A percentile compares a stretch with the other conserved stretches of the same genome.
Conservation (phyloP, 2,113 vertebrate species). For the Illadopsis cleaveri region DNA sequence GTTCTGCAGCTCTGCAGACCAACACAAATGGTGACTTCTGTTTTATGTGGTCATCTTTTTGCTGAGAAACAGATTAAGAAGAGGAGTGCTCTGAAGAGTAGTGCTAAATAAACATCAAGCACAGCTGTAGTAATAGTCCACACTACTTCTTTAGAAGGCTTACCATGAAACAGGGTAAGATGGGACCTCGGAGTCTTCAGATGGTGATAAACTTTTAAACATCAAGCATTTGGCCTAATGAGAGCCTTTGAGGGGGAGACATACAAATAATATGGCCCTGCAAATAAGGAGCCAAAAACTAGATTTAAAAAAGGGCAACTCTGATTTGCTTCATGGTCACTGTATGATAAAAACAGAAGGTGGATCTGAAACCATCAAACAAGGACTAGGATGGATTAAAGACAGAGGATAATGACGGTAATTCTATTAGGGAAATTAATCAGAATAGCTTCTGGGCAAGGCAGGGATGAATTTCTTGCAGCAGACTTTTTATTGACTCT, state of each 20-base stretch:
- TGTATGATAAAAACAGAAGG: conserved; percentile 1
- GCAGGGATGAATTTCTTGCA: conserved; percentile 21
- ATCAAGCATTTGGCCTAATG: background rate
- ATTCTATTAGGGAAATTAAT: conserved; percentile 36
- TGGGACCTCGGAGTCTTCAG: background rate
- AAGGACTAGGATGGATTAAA: background rate
- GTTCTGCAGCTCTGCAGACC: background rate
- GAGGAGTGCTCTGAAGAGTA: background rate
- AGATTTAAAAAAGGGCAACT: background rate
- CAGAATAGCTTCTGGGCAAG: conserved; percentile 39
- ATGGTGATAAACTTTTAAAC: background rate
- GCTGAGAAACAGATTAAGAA: background rate
- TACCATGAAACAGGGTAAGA: background rate
- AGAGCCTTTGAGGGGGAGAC: background rate
- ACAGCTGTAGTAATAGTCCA: background rate
- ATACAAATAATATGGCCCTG: background rate
- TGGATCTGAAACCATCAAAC: background rate
- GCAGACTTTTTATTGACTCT: conserved; percentile 9
- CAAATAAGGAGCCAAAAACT: background rate
- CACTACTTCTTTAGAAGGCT: background rate
- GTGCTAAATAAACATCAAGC: background rate
- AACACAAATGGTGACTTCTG: accelerated
- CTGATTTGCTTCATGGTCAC: background rate
- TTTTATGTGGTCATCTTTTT: background rate
- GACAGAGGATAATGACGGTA: background rate